A percentile compares a stretch with the other conserved stretches of the same genome.
phyloP scores from a whole-genome alignment of 1,140 invertebrate species.

The Atta cephalotes region DNA sequence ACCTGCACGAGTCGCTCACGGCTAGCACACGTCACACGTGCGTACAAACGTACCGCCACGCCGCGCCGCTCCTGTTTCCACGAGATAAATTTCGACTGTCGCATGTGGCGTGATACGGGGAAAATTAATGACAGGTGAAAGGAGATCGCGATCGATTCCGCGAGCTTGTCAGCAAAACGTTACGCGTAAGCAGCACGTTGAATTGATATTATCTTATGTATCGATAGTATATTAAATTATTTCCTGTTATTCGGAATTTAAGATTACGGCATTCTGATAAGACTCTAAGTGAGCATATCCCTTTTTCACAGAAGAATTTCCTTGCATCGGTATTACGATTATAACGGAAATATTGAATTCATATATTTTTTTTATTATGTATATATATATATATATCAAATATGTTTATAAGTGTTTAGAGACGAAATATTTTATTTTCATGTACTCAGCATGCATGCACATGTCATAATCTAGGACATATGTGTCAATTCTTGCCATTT shows the following conservation, averaged over 20 bases:
- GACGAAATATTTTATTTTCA: background rate
- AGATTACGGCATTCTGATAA: background rate
- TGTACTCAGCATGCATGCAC: background rate
- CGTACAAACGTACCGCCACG: slow-evolving; percentile 7
- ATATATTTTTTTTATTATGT: background rate
- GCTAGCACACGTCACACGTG: background rate
- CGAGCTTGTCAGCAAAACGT: background rate
- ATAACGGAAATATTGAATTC: background rate
- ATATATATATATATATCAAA: background rate
- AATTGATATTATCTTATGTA: slow-evolving; percentile 2
- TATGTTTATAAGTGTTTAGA: background rate
- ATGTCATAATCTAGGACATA: slow-evolving; percentile 20
- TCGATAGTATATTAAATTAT: slow-evolving; percentile 5
- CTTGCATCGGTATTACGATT: background rate
- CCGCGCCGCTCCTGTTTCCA: slow-evolving; percentile 16
- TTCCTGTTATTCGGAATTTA: background rate
- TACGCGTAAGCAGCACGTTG: background rate
- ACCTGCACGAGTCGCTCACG: slow-evolving; percentile 62
- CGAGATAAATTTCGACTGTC: slow-evolving; percentile 59
- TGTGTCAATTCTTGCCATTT: slow-evolving; percentile 44
- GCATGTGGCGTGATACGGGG: background rate
- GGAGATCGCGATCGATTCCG: background rate
- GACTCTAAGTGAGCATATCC: background rate
- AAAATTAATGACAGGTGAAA: background rate
- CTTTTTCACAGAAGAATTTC: background rate